Conservation (phyloP, 2,113 vertebrate genomes). For the Nettapus auritus region DNA sequence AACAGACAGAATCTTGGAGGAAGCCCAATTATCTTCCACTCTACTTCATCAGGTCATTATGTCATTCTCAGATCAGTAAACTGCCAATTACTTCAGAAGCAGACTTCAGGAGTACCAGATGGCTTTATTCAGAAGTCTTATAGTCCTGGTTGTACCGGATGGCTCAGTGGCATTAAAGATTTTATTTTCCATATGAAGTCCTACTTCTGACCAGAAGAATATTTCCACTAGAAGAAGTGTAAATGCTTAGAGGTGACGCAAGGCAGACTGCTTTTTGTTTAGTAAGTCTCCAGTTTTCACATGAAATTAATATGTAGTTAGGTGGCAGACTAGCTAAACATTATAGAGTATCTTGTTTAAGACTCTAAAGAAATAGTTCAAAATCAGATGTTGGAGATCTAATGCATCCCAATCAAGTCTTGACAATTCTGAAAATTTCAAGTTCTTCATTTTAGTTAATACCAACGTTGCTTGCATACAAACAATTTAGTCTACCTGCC, state of each 20-base stretch:
- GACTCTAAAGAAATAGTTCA: background rate
- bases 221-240: background rate
- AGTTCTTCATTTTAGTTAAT: background rate
- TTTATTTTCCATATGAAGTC: conserved; percentile 8
- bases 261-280: background rate
- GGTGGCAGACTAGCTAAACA: background rate
- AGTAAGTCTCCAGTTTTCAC: background rate
- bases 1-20: conserved; percentile 42
- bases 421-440: background rate
- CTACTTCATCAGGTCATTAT: background rate
- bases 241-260: background rate
- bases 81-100: conserved; percentile 39
- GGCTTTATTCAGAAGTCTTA: conserved; percentile 45
- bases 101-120: conserved; percentile 45
- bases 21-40: conserved; percentile 44
- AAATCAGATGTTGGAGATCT: background rate
- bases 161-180: background rate
- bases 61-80: background rate
- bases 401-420: background rate
- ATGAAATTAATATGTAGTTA: background rate
- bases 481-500: background rate
- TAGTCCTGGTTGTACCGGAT: background rate
- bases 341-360: background rate
- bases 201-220: background rate
- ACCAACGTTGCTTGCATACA: background rate